phyloP scores from a whole-genome alignment of 2,113 vertebrate genomes.

The Lycocorax pyrrhopterus region DNA sequence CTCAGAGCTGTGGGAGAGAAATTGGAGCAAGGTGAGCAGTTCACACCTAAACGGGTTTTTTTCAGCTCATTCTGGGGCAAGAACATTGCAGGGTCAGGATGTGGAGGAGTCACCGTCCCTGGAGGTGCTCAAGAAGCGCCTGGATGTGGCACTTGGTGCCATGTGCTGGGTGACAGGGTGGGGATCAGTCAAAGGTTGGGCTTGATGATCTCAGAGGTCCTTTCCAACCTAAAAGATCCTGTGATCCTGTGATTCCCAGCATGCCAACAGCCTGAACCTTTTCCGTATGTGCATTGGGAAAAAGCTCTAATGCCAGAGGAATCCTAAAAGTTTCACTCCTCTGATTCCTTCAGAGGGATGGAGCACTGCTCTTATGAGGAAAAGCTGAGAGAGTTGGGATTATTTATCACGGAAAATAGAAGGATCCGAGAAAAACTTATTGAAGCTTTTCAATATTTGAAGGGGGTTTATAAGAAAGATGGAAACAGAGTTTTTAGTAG shows the following conservation, averaged over 20 bases:
- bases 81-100: neutral
- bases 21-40: neutral
- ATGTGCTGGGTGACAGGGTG: neutral
- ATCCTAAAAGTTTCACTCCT: neutral
- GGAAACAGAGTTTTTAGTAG: neutral
- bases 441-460: neutral
- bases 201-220: neutral
- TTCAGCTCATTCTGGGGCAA: neutral
- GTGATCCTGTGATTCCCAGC: neutral
- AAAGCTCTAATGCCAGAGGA: neutral
- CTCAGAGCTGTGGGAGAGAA: neutral
- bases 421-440: rapidly evolving
- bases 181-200: neutral
- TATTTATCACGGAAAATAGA: neutral
- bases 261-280: neutral
- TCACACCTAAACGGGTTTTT: rapidly evolving
- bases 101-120: neutral
- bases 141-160: neutral
- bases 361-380: neutral
- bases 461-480: neutral
- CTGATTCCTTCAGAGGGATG: neutral
- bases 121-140: neutral
- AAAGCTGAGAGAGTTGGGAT: neutral
- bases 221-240: neutral
- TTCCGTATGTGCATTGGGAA: neutral